Conservation (phyloP, 1,140 invertebrate genomes). For the Drosophila serrata region DNA sequence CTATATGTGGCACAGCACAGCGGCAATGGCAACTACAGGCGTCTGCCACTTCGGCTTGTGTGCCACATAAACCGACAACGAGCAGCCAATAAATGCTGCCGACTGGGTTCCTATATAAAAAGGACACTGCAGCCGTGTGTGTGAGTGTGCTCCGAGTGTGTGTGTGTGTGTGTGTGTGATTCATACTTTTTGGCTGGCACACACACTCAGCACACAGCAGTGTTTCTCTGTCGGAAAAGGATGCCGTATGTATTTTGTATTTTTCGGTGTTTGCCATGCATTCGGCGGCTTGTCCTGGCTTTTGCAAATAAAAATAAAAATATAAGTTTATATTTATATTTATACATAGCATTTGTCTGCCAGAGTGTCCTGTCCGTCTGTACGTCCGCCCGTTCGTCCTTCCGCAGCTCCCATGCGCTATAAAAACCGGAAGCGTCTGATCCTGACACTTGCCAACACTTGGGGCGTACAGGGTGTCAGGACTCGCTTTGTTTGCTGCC, state of each 20-base stretch:
- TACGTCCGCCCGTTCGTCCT: neutral
- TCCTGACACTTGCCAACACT: slow-evolving; percentile 83
- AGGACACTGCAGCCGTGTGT: slow-evolving; percentile 72
- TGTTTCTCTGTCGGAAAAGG: slow-evolving; percentile 42
- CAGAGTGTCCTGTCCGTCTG: slow-evolving; percentile 33
- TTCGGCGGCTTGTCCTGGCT: slow-evolving; percentile 38
- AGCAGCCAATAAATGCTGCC: slow-evolving; percentile 82
- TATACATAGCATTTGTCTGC: slow-evolving; percentile 77
- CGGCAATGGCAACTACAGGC: slow-evolving; percentile 32
- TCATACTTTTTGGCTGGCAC: slow-evolving; percentile 46
- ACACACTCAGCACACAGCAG: slow-evolving; percentile 15
- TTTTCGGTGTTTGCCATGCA: slow-evolving; percentile 59
- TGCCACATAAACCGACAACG: slow-evolving; percentile 82
- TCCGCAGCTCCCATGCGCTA: slow-evolving; percentile 37
- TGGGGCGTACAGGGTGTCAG: slow-evolving; percentile 68
- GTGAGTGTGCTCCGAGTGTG: slow-evolving; percentile 14
- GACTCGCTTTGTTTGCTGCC: slow-evolving; percentile 23
- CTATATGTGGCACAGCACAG: slow-evolving; percentile 10
- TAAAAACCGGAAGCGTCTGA: slow-evolving; percentile 80
- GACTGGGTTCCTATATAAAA: slow-evolving; percentile 66
- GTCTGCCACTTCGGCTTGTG: slow-evolving; percentile 76
- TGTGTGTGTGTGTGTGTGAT: slow-evolving; percentile 61
- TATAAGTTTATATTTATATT: slow-evolving; percentile 84
- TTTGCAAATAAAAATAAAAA: slow-evolving; percentile 69
- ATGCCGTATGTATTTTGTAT: slow-evolving; percentile 59